Evolutionary conservation across 2,888 invertebrate genomes (phyloP), one percentile per base, ranked within the genome.

Genomic region (Odiellus spinosus): DNA sequence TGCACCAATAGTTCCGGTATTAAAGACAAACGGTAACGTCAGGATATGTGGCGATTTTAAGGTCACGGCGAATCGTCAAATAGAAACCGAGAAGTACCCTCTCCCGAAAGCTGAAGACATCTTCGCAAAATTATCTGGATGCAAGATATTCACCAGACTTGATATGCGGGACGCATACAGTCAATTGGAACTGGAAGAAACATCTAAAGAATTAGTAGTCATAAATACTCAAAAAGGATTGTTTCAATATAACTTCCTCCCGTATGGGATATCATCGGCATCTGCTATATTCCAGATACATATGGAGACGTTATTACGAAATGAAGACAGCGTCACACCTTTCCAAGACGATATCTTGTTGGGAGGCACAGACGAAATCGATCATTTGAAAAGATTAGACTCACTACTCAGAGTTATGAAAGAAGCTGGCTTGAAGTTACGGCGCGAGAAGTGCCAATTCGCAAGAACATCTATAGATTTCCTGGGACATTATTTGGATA

Each of bases 401-500:
- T 26, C 26, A 6, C 26, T 26, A 26, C 26, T 26, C 8, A 4
- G 26, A 6, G 26, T 26, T 8, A 26, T 26, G 26, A 26, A 26
- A 26, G 26, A 26, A 4, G 8, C 26, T 8, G 26, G 26, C 4
- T 26, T 26, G 26, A 26, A 26, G 4, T 26, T 26, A 26, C 4
- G 26, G 26, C 26, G 26, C 8, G 26, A 26, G 26, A 26, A 26
- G 8, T 26, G 26, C 26, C 26, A 26, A 8, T 26, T 26, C 26
- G 26, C 26, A 8, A 26, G 8, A 26, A 8, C 36, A 54, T 41
- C 47, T 33, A 53, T 60, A 10, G 49, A 51, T 6, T 59, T 58
- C 48, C 41, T 60, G 11, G 59, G 59, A 6, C 55, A 58, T 45
- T 19, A 42, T 12, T 48, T 58, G n/a, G 48, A 53, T 36, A 41